Percentiles rank a stretch among this genome's conserved stretches.
These are phyloP conservation scores for Aplocera efformata DNA, from an alignment of 2,888 invertebrate genomes.

Conservation along the genomic window DNA sequence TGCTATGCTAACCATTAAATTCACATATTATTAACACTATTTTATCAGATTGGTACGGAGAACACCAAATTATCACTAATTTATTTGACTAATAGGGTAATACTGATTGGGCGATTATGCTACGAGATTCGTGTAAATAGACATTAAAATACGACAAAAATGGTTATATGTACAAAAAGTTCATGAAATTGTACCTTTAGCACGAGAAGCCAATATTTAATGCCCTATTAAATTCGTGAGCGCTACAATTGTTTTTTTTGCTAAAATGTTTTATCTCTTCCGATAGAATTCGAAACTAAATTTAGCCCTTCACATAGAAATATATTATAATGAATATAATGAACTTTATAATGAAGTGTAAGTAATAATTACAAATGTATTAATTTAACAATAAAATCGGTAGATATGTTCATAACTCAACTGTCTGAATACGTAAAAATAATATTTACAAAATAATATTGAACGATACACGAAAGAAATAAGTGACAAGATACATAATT, in stretches of 20 bases:
- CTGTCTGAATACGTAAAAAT: too few relatives aligned
- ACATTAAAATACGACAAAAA: conserved; percentile 14
- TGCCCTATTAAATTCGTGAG: conserved; percentile 30
- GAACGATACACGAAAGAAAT: conserved; percentile 10
- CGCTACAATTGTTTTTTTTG: conserved; percentile 19
- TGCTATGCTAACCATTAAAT: conserved; percentile 7
- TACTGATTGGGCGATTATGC: conserved; percentile 33
- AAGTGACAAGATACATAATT: neutral
- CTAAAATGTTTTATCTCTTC: too few relatives aligned
- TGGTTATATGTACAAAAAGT: neutral
- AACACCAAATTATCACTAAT: conserved; percentile 42
- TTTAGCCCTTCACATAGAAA: too few relatives aligned
- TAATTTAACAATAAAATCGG: too few relatives aligned
- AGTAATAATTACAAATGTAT: too few relatives aligned
- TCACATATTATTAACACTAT: conserved; percentile 36
- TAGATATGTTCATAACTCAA: too few relatives aligned
- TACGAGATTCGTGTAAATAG: conserved; percentile 27
- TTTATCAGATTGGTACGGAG: conserved; percentile 67
- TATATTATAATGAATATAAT: too few relatives aligned
- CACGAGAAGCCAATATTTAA: conserved; percentile 19
- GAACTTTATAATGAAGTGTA: too few relatives aligned
- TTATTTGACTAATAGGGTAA: conserved; percentile 39
- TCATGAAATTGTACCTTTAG: conserved; percentile 21
- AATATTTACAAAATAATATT: too few relatives aligned
- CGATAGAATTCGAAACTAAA: too few relatives aligned